These are phyloP conservation scores for Chaenogobius annularis DNA, from an alignment of 2,113 vertebrate species.

Conservation along the genomic window DNA sequence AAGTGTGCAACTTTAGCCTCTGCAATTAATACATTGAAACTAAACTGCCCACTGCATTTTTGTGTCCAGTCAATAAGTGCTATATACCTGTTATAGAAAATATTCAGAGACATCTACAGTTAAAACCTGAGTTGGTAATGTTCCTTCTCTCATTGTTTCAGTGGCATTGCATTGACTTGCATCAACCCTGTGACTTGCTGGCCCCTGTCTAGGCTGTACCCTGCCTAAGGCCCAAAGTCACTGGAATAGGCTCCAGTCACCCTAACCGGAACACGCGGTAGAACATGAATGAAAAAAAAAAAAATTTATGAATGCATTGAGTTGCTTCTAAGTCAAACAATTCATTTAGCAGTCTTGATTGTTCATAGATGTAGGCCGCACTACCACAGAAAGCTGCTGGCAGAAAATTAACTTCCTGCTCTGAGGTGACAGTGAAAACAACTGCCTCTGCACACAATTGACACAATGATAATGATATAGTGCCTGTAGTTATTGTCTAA, in stretches of 20 bases:
- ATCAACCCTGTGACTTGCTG: too few species aligned
- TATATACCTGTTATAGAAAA: too few species aligned
- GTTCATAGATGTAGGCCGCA: neutral
- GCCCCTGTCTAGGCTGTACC: too few species aligned
- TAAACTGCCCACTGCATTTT: neutral
- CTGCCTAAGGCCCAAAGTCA: too few species aligned
- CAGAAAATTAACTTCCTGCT: neutral
- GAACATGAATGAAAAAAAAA: too few species aligned
- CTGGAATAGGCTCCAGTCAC: too few species aligned
- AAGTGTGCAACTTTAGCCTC: neutral
- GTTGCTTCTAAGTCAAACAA: neutral
- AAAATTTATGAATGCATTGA: neutral
- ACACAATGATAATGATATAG: constrained; percentile 1
- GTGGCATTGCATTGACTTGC: neutral
- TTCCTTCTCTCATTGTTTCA: neutral
- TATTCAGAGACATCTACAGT: neutral
- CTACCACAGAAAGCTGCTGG: neutral
- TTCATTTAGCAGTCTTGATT: neutral
- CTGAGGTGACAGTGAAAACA: neutral
- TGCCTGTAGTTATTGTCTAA: neutral
- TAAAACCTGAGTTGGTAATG: neutral
- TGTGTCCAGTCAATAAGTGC: too few species aligned
- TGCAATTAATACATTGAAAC: too few species aligned
- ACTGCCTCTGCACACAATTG: constrained; percentile 4
- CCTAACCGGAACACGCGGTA: too few species aligned